Evolutionary conservation across 2,797 vertebrate species (phyloP).

Genomic region (Crocodylus rhombifer): DNA sequence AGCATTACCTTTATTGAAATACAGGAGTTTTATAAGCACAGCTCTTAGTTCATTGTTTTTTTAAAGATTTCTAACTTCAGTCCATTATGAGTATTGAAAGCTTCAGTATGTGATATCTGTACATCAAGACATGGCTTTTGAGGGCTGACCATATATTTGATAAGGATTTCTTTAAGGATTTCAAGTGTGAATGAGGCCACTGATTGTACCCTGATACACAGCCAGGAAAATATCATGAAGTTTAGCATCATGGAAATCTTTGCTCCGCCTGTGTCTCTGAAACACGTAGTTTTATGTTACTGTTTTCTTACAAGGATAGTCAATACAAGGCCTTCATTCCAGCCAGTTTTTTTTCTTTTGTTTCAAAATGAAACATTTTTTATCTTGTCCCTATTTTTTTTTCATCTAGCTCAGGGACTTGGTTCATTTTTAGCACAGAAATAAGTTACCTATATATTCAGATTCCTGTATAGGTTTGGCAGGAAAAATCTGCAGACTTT

Average conservation of each 20-base stretch:
- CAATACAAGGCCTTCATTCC: neutral
- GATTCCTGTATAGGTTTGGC: slow-evolving; percentile 76
- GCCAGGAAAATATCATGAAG: neutral
- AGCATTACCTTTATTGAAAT: neutral
- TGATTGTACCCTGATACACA: neutral
- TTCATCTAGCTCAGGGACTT: neutral
- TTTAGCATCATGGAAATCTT: neutral
- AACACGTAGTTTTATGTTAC: neutral
- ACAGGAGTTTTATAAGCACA: neutral
- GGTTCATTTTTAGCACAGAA: neutral
- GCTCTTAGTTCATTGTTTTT: no score
- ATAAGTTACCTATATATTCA: slow-evolving; percentile 76
- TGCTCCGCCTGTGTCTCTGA: neutral
- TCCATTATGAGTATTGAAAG: neutral
- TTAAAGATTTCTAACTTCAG: no score
- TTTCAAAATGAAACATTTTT: neutral
- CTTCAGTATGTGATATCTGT: neutral
- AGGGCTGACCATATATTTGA: neutral
- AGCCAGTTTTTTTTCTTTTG: neutral
- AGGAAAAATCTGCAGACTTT: slow-evolving; percentile 68
- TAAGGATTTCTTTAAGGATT: neutral
- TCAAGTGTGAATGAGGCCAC: neutral
- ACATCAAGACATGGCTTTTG: neutral
- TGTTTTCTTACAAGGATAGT: neutral
- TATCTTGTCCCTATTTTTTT: neutral